Evolutionary conservation across 2,113 vertebrate species (phyloP), one percentile per base, ranked within the genome.

Genomic region (Xerus inauris): DNA sequence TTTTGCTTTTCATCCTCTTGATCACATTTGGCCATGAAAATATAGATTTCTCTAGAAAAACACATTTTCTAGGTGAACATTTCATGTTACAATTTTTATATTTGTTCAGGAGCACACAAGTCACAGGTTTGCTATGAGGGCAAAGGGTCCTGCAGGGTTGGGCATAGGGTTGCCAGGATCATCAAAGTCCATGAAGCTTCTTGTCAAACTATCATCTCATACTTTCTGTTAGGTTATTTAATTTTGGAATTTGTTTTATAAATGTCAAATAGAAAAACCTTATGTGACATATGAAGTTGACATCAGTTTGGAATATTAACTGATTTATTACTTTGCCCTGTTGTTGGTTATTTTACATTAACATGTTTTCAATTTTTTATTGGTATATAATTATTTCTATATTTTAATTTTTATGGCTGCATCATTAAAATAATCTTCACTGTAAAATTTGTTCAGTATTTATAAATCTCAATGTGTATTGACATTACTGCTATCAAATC

Each of bases 381-480:
- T 95, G 13, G 0, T 38, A 19, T 62, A n/a, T 79, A 91, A 59
- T 0, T 0, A 91, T 95, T 89, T 96, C 62, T 88, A 28, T 26
- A 3, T 22, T 91, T 32, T 87, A 72, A 38, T 92, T 96, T 98
- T 97, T 96, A 65, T 89, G 82, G 32, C 4, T 8, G 54, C 20
- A 32, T n/a, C 84, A 9, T 6, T 84, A 89, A 90, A 72, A 77
- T 89, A 22, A 40, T 91, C 72, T 38, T 12, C 49, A 40, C 32
- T 88, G 49, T 67, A 95, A 96, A 71, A 67, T 89, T 94, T 94
- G 92, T 76, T 77, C 57, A 96, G 54, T 97, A 76, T 22, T 3
- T 94, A 47, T 91, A 94, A 94, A 97, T 94, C 47, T 94, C 94
- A 92, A 91, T 97, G 57, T 82, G 42, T 97, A 97, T 40, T 91